Evolutionary conservation across 2,797 vertebrate genomes (phyloP).

Genomic region (Pyrrhura leucotis): DNA sequence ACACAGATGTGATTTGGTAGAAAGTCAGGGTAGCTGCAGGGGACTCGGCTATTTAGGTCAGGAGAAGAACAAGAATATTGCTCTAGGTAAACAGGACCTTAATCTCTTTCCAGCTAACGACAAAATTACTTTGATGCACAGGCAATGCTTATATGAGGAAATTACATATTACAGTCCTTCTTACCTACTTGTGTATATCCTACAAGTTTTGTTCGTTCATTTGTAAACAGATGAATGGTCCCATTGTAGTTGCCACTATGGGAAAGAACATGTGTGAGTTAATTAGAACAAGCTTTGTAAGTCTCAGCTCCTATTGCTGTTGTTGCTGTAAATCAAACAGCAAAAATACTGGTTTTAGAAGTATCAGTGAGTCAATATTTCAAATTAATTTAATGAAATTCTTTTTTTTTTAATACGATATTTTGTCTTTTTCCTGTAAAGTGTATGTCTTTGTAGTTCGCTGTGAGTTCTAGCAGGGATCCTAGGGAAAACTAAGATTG

Average conservation of each 20-base stretch:
- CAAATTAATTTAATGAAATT: neutral
- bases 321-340: neutral
- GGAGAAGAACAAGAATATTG: neutral
- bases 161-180: neutral
- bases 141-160: neutral
- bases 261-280: neutral
- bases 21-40: neutral
- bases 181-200: neutral
- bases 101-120: neutral
- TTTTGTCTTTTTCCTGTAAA: neutral
- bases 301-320: neutral
- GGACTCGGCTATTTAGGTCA: neutral
- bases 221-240: neutral
- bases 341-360: neutral
- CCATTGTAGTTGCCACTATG: neutral
- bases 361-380: neutral
- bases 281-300: constrained; percentile 14
- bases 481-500: neutral
- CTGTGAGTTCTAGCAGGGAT: neutral
- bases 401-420: neutral
- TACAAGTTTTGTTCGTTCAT: neutral
- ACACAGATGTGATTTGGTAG: neutral
- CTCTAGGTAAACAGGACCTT: neutral
- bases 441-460: neutral
- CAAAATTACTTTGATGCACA: neutral